Base-by-base conservation (phyloP, 2,888 invertebrate genomes). In the Ennomos quercinarius region DNA sequence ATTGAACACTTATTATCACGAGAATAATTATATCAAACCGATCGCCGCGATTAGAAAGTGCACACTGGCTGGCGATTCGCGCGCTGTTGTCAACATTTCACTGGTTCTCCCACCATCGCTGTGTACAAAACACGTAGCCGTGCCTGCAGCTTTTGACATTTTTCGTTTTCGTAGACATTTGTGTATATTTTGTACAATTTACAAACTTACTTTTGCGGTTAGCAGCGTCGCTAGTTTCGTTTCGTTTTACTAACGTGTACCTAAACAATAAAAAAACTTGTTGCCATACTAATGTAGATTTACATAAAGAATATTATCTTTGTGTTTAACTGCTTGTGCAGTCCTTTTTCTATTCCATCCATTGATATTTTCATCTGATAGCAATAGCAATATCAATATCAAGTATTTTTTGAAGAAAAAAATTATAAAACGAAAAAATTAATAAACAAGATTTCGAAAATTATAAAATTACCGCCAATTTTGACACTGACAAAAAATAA, bases 31-130 rank as follows among this genome's bases (percentile, higher is more conserved):
- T 64, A 46, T 17, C 12, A 35, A 74, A 73, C 80, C 78, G 80
- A 74, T 70, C 81, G 75, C 71, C 64, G 70, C 86, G 88, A 89
- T 89, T 92, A 92, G 92, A 93, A 93, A 93, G 93, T 83, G 76
- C 68, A 70, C 65, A 90, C 91, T 91, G 87, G 70, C 74, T 71
- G 77, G 71, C 74, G 71, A 72, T 36, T 47, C 70, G 71, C 77
- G 76, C 69, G 70, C 70, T 76, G 74, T 72, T 74, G 68, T 74
- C 78, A 76, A 82, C 85, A 87, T 88, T 88, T 86, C 83, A 81
- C 78, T 80, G 64, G 65, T 77, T 80, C 86, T 87, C 91, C 91
- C 92, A 83, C 92, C 89, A 89, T 89, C 66, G 72, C 66, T 46
- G 51, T 41, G 59, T 70, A 68, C 62, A 69, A 71, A 72, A 91